A percentile compares a stretch with the other conserved stretches of the same genome.
These are phyloP conservation scores for Paraplagusia blochii DNA, from an alignment of 2,113 vertebrate species.

Conservation along the genomic window DNA sequence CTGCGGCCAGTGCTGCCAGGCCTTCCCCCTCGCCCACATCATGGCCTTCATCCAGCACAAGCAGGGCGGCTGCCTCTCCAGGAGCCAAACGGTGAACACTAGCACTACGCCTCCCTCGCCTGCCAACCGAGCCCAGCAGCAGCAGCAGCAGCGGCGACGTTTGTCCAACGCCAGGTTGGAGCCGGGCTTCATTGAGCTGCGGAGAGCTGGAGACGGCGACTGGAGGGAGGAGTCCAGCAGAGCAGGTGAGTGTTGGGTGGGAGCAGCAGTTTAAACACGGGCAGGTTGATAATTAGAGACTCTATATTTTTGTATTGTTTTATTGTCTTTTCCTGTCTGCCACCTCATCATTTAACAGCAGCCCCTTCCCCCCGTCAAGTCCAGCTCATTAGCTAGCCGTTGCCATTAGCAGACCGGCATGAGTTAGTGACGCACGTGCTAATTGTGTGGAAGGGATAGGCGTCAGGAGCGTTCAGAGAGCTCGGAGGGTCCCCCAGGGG, in stretches of 20 bases:
- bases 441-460: conserved; percentile 78
- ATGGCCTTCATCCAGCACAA: conserved; percentile 82
- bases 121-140: conserved; percentile 41
- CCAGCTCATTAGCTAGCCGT: conserved; percentile 78
- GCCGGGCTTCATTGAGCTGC: conserved; percentile 71
- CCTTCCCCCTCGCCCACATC: conserved; percentile 79
- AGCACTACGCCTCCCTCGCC: conserved; percentile 70
- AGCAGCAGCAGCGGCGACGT: conserved; percentile 6
- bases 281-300: conserved; percentile 73
- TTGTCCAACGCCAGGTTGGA: conserved; percentile 13
- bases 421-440: conserved; percentile 74
- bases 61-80: conserved; percentile 69
- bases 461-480: conserved; percentile 62
- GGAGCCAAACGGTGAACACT: conserved; percentile 11
- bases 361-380: conserved; percentile 48
- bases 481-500: conserved; percentile 49
- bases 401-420: conserved; percentile 72
- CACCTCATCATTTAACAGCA: conserved; percentile 48
- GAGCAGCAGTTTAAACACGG: conserved; percentile 19
- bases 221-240: conserved; percentile 60
- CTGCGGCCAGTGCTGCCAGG: conserved; percentile 78
- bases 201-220: conserved; percentile 61
- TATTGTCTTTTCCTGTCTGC: conserved; percentile 40
- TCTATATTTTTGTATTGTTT: conserved; percentile 52
- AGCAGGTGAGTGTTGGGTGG: conserved; percentile 67